These are phyloP conservation scores for Acleris emargana DNA, from an alignment of 2,888 invertebrate species.

Conservation along the genomic window DNA sequence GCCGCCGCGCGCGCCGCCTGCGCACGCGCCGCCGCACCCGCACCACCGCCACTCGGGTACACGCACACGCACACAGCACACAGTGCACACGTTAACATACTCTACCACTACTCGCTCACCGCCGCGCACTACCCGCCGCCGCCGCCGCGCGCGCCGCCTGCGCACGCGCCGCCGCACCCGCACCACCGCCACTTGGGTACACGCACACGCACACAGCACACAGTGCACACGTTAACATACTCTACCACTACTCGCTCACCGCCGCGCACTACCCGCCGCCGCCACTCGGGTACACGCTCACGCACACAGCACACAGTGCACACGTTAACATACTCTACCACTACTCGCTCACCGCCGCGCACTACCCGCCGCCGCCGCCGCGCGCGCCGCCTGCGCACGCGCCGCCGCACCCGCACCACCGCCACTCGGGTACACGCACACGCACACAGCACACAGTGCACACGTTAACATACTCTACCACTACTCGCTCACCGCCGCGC, in stretches of 20 bases:
- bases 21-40: conserved; percentile 49
- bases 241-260: conserved; percentile 90
- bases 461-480: too few relatives aligned
- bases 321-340: too few relatives aligned
- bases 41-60: conserved; percentile 55
- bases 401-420: conserved; percentile 54
- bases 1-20: conserved; percentile 77
- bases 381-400: conserved; percentile 59
- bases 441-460: too few relatives aligned
- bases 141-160: conserved; percentile 77
- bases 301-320: too few relatives aligned
- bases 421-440: too few relatives aligned
- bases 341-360: conserved; percentile 93
- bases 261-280: conserved; percentile 81
- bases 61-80: neutral
- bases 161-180: conserved; percentile 49
- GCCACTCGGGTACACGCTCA: too few relatives aligned
- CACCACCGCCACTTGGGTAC: conserved; percentile 55
- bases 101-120: conserved; percentile 90
- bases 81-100: too few relatives aligned
- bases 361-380: conserved; percentile 91
- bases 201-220: neutral
- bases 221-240: too few relatives aligned
- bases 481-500: too few relatives aligned
- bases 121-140: conserved; percentile 86